A percentile compares a stretch with the other conserved stretches of the same genome.
phyloP scores from a whole-genome alignment of 64 coral and sea anemone species.

The Stylophora pistillata region DNA sequence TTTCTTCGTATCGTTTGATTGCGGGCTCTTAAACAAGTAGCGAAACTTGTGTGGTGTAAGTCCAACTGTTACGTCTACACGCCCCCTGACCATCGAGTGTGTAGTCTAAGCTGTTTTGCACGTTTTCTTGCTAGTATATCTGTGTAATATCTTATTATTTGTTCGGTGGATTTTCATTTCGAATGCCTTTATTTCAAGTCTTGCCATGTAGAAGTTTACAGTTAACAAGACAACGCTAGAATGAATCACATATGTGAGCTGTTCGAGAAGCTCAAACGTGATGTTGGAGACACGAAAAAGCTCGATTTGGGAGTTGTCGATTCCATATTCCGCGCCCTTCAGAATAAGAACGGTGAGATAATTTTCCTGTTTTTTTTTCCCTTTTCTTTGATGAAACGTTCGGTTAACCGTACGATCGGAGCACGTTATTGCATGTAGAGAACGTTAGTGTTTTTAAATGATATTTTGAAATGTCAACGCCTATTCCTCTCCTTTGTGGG shows the following conservation, averaged over 20 bases:
- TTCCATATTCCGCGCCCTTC: constrained; percentile 7
- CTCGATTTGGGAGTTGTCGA: constrained; percentile 6
- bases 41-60: not conserved
- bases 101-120: too few species aligned
- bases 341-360: constrained; percentile 6
- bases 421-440: too few species aligned
- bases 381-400: not conserved
- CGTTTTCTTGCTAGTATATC: not conserved
- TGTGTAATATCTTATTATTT: not conserved
- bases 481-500: not conserved
- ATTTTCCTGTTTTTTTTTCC: not conserved
- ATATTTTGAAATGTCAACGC: too few species aligned
- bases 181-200: not conserved
- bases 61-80: not conserved
- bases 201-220: not conserved
- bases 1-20: not conserved
- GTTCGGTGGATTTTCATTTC: not conserved
- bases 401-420: not conserved
- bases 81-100: too few species aligned
- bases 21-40: not conserved
- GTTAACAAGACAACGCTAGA: not conserved
- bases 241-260: constrained; percentile 18
- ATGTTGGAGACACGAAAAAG: not conserved
- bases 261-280: constrained; percentile 7
- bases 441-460: too few species aligned